Evolutionary conservation across 2,797 vertebrate species (phyloP), one percentile per base, ranked within the genome.

Genomic region (Manis crassicaudata): DNA sequence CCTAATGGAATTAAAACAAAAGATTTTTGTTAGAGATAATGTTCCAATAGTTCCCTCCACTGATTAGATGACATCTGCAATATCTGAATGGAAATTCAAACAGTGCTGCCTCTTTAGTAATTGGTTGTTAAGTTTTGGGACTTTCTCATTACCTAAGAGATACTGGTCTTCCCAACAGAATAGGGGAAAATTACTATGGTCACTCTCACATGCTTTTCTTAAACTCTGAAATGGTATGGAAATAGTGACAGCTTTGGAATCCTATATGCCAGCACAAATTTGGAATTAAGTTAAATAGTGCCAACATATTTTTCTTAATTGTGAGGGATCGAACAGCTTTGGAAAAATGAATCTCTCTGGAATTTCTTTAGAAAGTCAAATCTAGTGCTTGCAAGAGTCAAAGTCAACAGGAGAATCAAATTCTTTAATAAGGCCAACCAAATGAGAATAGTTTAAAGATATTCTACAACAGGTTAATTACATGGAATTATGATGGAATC

Each of bases 321-420:
- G 50, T 79, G 75, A 87, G 25, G 60, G 17, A 94, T 96, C 37
- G 86, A 81, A 96, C 4, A 46, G 65, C 79, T 95, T 62, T 93
- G 46, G 70, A 93, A 67, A 96, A 96, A 94, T 54, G 14, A 79
- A 58, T 82, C 81, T 88, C 68, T 86, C 58, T 50, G 43, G 58
- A 65, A 82, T 77, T 73, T 90, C 29, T 94, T 83, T 83, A 83
- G 56, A 73, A 94, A 90, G 63, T 90, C 70, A 95, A 85, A 90
- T 23, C 58, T 46, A 95, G 85, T 12, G 16, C 20, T 84, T 75
- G 1, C 46, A 67, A 86, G 13, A 91, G 79, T 92, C 32, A 79
- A 80, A 90, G 35, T 72, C 29, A 89, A 23, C 23, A 21, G 68
- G 9, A 77, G 27, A 82, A 90, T 72, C 56, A 95, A 85, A 93